These are phyloP conservation scores for Eptatretus atami DNA, from an alignment of 2,797 vertebrate species.

Conservation along the genomic window DNA sequence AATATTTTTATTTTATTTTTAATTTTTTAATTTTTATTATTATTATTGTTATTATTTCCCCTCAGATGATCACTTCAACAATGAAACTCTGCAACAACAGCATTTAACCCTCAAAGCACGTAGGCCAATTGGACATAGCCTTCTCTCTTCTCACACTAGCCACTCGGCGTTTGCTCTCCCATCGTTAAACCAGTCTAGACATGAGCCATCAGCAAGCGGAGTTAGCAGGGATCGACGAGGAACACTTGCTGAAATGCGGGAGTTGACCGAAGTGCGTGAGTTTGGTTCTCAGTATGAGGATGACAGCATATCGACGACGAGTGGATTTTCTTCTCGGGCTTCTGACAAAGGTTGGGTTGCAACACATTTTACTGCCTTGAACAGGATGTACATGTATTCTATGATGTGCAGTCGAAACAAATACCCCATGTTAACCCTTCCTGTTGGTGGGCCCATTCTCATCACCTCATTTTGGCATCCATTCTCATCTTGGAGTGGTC, in stretches of 20 bases:
- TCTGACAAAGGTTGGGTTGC: slow-evolving; percentile 59
- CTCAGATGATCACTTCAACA: too few species aligned
- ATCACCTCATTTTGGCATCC: not conserved
- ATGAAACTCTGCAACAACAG: too few species aligned
- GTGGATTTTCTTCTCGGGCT: slow-evolving; percentile 84
- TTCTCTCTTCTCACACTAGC: too few species aligned
- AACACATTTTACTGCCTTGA: not conserved
- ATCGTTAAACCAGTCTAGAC: too few species aligned
- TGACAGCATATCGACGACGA: slow-evolving; percentile 97
- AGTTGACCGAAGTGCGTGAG: slow-evolving; percentile 94
- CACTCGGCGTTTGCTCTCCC: too few species aligned
- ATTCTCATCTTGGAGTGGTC: not conserved
- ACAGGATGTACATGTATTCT: not conserved
- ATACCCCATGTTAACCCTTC: not conserved
- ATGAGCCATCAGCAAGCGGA: too few species aligned
- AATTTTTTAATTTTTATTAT: too few species aligned
- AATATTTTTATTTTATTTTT: too few species aligned
- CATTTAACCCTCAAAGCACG: too few species aligned
- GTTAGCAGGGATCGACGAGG: too few species aligned
- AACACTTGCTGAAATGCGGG: slow-evolving; percentile 6
- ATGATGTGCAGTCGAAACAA: not conserved
- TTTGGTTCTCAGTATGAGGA: slow-evolving; percentile 89
- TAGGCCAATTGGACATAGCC: too few species aligned
- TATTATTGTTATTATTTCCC: too few species aligned
- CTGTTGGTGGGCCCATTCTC: not conserved